A percentile compares a stretch with the other conserved stretches of the same genome.
phyloP scores from a whole-genome alignment of 2,113 vertebrate genomes.

The Mormoops blainvillei region DNA sequence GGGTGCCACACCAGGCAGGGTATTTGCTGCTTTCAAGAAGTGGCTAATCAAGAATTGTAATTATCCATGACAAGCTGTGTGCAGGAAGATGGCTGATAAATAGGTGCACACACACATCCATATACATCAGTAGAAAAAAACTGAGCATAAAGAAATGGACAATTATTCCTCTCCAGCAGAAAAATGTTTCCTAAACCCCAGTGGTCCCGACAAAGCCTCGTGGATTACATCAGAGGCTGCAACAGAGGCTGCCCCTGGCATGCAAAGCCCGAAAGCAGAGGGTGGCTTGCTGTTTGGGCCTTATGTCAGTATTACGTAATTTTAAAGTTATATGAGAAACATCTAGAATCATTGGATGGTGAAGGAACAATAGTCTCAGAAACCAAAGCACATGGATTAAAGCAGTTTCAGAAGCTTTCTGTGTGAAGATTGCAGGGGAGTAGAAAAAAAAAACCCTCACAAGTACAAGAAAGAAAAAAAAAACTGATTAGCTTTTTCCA shows the following conservation, averaged over 20 bases:
- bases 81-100: conserved; percentile 37
- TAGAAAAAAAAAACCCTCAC: background rate
- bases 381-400: background rate
- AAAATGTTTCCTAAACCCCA: background rate
- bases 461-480: conserved; percentile 17
- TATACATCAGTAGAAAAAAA: background rate
- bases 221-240: conserved; percentile 15
- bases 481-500: conserved; percentile 13
- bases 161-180: background rate
- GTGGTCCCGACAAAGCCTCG: conserved; percentile 36
- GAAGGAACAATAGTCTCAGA: background rate
- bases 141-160: background rate
- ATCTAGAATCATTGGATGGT: background rate
- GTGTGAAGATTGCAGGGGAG: conserved; percentile 16
- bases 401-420: conserved; percentile 31
- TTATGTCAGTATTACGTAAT: conserved; percentile 61
- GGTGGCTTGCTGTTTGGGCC: conserved; percentile 31
- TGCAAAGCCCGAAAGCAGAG: conserved; percentile 55
- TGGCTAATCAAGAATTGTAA: conserved; percentile 75
- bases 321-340: conserved; percentile 65
- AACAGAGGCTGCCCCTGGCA: conserved; percentile 16
- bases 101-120: background rate
- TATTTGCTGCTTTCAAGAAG: conserved; percentile 66
- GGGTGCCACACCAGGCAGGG: conserved; percentile 73
- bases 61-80: conserved; percentile 61